phyloP scores from a whole-genome alignment of 2,113 vertebrate species.

The Forbesichthys papilliferus region DNA sequence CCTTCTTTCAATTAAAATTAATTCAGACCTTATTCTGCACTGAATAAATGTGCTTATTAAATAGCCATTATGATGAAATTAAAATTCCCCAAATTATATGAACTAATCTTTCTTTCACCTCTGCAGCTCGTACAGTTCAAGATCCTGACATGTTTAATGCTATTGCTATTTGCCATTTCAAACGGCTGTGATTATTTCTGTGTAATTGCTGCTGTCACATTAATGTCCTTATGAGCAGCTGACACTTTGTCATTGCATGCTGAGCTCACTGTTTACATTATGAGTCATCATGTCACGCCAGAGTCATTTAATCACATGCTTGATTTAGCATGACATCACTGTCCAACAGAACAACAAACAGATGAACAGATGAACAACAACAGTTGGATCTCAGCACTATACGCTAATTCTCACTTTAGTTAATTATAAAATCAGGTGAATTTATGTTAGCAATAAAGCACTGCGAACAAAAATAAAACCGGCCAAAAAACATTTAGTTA shows the following conservation, averaged over 20 bases:
- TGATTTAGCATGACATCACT: constrained; percentile 56
- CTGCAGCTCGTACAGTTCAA: constrained; percentile 11
- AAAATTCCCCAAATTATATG: no score
- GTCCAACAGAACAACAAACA: constrained; percentile 42
- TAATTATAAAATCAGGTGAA: not conserved
- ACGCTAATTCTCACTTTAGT: constrained; percentile 12
- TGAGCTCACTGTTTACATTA: constrained; percentile 56
- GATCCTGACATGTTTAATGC: constrained; percentile 17
- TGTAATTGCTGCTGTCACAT: constrained; percentile 52
- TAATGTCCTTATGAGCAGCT: constrained; percentile 52
- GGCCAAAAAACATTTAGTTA: no score
- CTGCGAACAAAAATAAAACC: no score
- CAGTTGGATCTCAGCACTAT: constrained; percentile 16
- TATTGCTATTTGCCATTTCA: constrained; percentile 8
- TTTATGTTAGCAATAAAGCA: not conserved
- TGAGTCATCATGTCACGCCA: constrained; percentile 59
- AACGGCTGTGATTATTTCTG: constrained; percentile 31
- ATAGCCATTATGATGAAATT: no score
- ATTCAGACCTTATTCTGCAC: no score
- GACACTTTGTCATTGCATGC: constrained; percentile 63
- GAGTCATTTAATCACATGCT: constrained; percentile 56
- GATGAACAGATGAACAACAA: constrained; percentile 25
- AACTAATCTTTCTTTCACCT: not conserved
- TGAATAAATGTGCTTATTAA: no score
- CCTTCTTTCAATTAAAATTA: not conserved